phyloP scores from a whole-genome alignment of 2,888 invertebrate genomes.

The Eristalinus sepulchralis region DNA sequence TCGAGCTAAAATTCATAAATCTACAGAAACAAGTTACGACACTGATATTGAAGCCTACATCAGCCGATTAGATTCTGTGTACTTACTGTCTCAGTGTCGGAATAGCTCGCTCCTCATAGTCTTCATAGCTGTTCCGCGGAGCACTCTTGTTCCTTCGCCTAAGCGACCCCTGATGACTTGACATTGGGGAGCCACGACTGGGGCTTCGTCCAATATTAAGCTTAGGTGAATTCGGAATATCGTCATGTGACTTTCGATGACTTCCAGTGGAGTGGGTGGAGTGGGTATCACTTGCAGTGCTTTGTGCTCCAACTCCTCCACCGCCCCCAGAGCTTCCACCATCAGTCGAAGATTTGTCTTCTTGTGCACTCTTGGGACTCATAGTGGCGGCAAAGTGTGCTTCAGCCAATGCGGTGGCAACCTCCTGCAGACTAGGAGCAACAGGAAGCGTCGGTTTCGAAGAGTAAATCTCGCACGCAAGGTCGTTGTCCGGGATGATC shows the following conservation, averaged over 20 bases:
- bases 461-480: slow-evolving; percentile 78
- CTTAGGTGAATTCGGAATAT: slow-evolving; percentile 79
- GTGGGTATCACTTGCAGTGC: slow-evolving; percentile 71
- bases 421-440: slow-evolving; percentile 80
- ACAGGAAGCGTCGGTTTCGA: slow-evolving; percentile 79
- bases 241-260: slow-evolving; percentile 78
- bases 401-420: slow-evolving; percentile 79
- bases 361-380: slow-evolving; percentile 76
- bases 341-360: slow-evolving; percentile 78
- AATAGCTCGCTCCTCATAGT: slow-evolving; percentile 92
- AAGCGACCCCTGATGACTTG: slow-evolving; percentile 83
- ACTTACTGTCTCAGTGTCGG: slow-evolving; percentile 93
- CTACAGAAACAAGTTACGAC: slow-evolving; percentile 64
- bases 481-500: slow-evolving; percentile 77
- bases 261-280: slow-evolving; percentile 72
- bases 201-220: slow-evolving; percentile 77
- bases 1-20: slow-evolving; percentile 62
- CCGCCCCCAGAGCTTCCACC: slow-evolving; percentile 74
- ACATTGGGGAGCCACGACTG: slow-evolving; percentile 82
- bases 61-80: not conserved
- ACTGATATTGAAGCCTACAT: slow-evolving; percentile 31
- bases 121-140: slow-evolving; percentile 88
- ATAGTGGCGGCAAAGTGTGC: slow-evolving; percentile 75
- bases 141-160: slow-evolving; percentile 86
- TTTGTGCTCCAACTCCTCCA: slow-evolving; percentile 49